Base-by-base conservation (phyloP, 2,113 vertebrate genomes). In the Octodon degus region DNA sequence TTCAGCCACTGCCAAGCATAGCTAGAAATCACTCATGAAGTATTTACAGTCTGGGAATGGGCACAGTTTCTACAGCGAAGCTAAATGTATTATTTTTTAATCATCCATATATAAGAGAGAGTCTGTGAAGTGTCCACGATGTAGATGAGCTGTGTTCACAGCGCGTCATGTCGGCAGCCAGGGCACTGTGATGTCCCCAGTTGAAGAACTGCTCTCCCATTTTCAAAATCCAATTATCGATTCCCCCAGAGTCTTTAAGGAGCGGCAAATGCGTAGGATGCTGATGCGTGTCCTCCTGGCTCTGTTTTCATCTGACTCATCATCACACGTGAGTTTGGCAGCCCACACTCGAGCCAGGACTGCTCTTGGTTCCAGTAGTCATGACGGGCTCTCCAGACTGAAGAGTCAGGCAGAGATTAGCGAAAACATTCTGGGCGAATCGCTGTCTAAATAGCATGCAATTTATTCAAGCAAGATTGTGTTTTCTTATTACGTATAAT, bases 361-460 rank as follows among this genome's bases (percentile, higher is more conserved):
- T 72, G 27, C 2, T 19, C 8, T 22, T 77, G 9, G n/a, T 88
- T 96, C 77, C 16, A 83, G 4, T 20, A 14, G n/a, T 37, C 70
- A 32, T 82, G 32, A 63, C 27, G 53, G 40, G 1, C 82, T 25
- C 22, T 0, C 25, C 86, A 74, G 58, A 67, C 55, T 37, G 34
- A 67, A 60, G 22, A 88, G 65, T 55, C 79, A 91, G 60, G 60
- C 70, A 91, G 70, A 68, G 77, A 30, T 60, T 67, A 83, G 70
- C 70, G 53, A 85, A 79, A 82, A 30, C 47, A 74, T 76, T 79
- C 32, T 65, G 1, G 92, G n/a, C 81, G 72, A 86, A 93, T 82
- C n/a, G 77, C 22, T 89, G 30, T 20, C 47, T 81, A 82, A 30
- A 77, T 14, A 50, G 25, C 32, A 63, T 8, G 55, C 30, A 63